Evolutionary conservation across 1,140 invertebrate species (phyloP).

Genomic region (Cydia splendana): DNA sequence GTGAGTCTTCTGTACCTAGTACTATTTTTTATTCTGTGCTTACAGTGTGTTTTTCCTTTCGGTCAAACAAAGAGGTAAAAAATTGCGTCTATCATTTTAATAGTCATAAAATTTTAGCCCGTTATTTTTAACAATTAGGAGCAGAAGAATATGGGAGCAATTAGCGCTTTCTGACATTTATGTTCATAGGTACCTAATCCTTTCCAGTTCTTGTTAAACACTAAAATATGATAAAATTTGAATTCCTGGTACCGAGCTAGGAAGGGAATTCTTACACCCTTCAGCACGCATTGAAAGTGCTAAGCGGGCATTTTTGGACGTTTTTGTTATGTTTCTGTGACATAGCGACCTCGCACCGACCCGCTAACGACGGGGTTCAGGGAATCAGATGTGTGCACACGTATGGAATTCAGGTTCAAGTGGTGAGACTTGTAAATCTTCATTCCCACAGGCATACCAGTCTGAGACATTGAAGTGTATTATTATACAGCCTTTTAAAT

Average conservation of each 20-base stretch:
- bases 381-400: slow-evolving; percentile 16
- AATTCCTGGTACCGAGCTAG: background rate
- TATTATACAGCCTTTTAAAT: too few species aligned
- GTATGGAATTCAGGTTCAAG: background rate
- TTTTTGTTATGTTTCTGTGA: slow-evolving; percentile 12
- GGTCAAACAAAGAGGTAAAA: too few species aligned
- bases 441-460: background rate
- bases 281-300: slow-evolving; percentile 8
- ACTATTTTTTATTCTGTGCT: too few species aligned
- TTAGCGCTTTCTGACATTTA: too few species aligned
- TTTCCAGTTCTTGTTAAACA: background rate
- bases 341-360: slow-evolving; percentile 1
- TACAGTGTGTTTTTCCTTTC: too few species aligned
- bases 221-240: background rate
- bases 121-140: too few species aligned
- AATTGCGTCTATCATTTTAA: too few species aligned
- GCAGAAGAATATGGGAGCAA: too few species aligned
- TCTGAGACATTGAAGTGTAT: background rate
- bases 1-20: too few species aligned
- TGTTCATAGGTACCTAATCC: too few species aligned
- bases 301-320: slow-evolving; percentile 17
- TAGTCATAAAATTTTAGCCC: too few species aligned
- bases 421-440: background rate
- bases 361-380: slow-evolving; percentile 18
- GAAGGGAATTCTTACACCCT: background rate